phyloP scores from a whole-genome alignment of 2,888 invertebrate species.

The Cepaea hortensis region DNA sequence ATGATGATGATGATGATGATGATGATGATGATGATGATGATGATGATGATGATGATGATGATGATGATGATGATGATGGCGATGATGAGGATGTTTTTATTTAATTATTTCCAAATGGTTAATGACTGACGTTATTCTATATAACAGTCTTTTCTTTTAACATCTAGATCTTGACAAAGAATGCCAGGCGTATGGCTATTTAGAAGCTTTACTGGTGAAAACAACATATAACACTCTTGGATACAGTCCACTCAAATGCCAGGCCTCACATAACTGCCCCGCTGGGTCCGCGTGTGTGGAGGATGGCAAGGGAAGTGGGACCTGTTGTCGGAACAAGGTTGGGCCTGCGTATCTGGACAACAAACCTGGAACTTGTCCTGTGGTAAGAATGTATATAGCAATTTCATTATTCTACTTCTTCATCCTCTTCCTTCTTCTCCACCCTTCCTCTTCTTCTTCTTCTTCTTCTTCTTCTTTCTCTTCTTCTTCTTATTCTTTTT shows the following conservation, averaged over 20 bases:
- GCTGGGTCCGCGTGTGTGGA: slow-evolving; percentile 11
- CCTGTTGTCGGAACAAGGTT: slow-evolving; percentile 26
- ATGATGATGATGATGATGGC: no score
- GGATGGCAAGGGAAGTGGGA: slow-evolving; percentile 15
- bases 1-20: no score
- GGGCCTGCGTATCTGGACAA: slow-evolving; percentile 9
- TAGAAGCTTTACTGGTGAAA: slow-evolving; percentile 18
- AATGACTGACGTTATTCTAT: no score
- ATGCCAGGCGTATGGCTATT: slow-evolving; percentile 5
- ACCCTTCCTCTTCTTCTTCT: no score
- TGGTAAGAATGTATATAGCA: not conserved
- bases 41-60: no score
- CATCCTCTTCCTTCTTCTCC: no score
- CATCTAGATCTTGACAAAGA: slow-evolving; percentile 16
- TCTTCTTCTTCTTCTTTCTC: not conserved
- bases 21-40: no score
- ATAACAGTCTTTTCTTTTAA: no score
- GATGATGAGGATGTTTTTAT: no score
- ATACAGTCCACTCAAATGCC: slow-evolving; percentile 5
- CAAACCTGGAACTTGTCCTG: slow-evolving; percentile 28
- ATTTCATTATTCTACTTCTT: not conserved
- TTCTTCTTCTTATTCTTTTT: not conserved
- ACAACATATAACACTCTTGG: not conserved
- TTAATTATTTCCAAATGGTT: no score
- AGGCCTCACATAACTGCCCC: not conserved